These are phyloP conservation scores for Glossosoma conforme DNA, from an alignment of 1,140 invertebrate genomes.

Conservation along the genomic window DNA sequence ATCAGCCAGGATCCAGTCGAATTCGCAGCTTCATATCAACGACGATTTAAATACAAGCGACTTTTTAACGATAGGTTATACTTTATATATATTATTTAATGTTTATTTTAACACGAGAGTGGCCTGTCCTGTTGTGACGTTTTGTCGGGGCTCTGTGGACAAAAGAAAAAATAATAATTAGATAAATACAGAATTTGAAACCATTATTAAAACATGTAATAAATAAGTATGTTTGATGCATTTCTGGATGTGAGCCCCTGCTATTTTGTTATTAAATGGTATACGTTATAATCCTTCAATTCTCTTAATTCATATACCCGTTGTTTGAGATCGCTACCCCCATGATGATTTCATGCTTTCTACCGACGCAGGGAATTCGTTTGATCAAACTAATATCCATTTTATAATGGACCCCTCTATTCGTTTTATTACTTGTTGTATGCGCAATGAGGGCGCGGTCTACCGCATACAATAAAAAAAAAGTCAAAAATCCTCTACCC, in stretches of 20 bases:
- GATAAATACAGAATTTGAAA: too few species aligned
- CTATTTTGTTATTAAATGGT: too few species aligned
- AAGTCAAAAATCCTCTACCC: conserved; percentile 5
- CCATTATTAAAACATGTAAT: too few species aligned
- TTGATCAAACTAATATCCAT: conserved; percentile 22
- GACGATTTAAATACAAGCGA: conserved; percentile 22
- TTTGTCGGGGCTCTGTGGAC: conserved; percentile 50
- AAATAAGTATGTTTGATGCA: too few species aligned
- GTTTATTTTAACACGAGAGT: conserved; percentile 39
- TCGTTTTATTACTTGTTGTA: neutral
- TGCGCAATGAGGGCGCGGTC: conserved; percentile 4
- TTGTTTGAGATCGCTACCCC: too few species aligned
- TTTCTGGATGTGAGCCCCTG: too few species aligned
- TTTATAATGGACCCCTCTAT: conserved; percentile 15
- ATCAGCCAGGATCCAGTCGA: too few species aligned
- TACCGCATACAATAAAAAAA: conserved; percentile 7
- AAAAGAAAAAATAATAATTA: conserved; percentile 35
- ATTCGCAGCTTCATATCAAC: too few species aligned
- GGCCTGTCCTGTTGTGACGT: conserved; percentile 48
- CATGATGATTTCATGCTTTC: too few species aligned
- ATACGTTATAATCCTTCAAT: too few species aligned
- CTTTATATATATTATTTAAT: conserved; percentile 16
- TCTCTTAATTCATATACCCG: too few species aligned
- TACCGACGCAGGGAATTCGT: conserved; percentile 17
- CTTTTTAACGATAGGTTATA: conserved; percentile 14